Evolutionary conservation across 2,113 vertebrate genomes (phyloP).

Genomic region (Stegostoma tigrinum): DNA sequence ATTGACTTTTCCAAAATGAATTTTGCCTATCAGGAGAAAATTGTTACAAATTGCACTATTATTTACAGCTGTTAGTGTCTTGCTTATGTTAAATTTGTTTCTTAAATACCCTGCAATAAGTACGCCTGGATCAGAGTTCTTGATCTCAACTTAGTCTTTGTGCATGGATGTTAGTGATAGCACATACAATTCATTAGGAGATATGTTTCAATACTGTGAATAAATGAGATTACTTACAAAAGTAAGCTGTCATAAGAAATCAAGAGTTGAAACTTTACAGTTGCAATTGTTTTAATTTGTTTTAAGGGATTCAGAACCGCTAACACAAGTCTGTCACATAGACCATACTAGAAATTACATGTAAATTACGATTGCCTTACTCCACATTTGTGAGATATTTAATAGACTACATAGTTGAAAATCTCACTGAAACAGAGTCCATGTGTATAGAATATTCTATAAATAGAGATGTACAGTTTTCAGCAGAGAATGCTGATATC

Average conservation of each 20-base stretch:
- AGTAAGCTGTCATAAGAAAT: not conserved
- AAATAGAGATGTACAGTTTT: slow-evolving; percentile 40
- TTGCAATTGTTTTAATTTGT: not conserved
- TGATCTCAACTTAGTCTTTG: not conserved
- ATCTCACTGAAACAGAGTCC: not conserved
- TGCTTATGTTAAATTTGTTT: not conserved
- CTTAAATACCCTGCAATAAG: not conserved
- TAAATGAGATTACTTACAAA: not conserved
- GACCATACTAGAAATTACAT: not conserved
- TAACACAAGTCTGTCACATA: not conserved
- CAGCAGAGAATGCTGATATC: slow-evolving; percentile 79
- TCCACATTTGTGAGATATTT: not conserved
- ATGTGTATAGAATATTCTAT: not conserved
- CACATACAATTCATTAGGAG: not conserved
- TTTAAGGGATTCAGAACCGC: not conserved
- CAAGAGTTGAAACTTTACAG: not conserved
- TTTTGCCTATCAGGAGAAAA: not conserved
- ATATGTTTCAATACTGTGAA: not conserved
- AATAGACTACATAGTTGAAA: not conserved
- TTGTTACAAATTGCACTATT: not conserved
- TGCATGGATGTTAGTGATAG: not conserved
- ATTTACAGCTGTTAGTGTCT: not conserved
- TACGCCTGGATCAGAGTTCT: not conserved
- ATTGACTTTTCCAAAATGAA: too few species aligned
- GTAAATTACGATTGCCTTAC: not conserved